Percentiles rank a stretch among this genome's conserved stretches.
Conservation (phyloP, 2,113 vertebrate species). For the Bufo bufo region DNA sequence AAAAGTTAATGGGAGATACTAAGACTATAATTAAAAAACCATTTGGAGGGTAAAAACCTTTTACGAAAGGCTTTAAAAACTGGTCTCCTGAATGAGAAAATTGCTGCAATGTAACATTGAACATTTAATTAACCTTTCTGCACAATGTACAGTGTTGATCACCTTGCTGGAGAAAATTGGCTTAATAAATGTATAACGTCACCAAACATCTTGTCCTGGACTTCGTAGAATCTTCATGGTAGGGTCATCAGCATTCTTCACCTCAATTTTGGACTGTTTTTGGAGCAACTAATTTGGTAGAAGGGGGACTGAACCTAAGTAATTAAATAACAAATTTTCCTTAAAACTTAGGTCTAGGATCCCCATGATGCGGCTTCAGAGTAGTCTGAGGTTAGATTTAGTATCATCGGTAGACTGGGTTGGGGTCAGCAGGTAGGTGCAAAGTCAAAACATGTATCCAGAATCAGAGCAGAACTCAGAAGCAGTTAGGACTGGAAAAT, state of each 20-base stretch:
- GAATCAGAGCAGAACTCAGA: too few species aligned
- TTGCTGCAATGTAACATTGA: conserved; percentile 1
- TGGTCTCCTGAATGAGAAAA: conserved; percentile 13
- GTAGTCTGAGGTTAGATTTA: too few species aligned
- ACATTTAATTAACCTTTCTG: conserved; percentile 12
- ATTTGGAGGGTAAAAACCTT: conserved; percentile 44
- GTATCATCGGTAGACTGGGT: too few species aligned
- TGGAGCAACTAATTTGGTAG: too few species aligned
- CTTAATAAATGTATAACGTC: neutral
- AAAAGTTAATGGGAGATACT: conserved; percentile 51
- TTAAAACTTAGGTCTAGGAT: too few species aligned
- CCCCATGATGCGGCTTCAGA: too few species aligned
- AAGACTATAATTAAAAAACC: conserved; percentile 48
- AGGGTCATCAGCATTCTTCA: neutral
- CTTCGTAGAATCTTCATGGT: neutral
- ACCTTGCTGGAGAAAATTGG: neutral
- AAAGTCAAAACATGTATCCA: too few species aligned
- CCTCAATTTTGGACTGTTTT: too few species aligned
- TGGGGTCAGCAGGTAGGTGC: too few species aligned
- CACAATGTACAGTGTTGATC: neutral
- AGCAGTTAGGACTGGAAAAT: too few species aligned
- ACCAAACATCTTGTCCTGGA: neutral
- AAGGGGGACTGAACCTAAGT: too few species aligned
- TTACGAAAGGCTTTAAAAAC: conserved; percentile 26
- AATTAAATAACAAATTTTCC: too few species aligned